Percentiles rank a stretch among this genome's conserved stretches.
These are phyloP conservation scores for Aleiodes alternator DNA, from an alignment of 2,888 invertebrate species.

Conservation along the genomic window DNA sequence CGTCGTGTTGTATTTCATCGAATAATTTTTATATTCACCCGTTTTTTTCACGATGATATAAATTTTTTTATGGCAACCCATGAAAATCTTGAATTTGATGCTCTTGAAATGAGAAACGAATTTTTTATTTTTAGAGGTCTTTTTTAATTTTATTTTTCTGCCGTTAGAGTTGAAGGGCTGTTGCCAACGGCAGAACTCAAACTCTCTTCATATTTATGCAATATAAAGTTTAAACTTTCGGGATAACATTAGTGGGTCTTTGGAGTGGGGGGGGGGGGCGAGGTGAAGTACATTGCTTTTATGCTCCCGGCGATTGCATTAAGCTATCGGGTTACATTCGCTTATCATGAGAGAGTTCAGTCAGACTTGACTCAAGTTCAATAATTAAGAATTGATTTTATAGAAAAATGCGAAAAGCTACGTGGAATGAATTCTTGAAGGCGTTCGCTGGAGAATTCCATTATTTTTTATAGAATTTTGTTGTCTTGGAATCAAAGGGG, in stretches of 20 bases:
- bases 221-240: slow-evolving; percentile 15
- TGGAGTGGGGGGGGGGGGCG: background rate
- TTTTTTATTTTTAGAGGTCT: background rate
- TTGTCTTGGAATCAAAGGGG: too few species aligned
- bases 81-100: too few species aligned
- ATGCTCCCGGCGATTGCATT: slow-evolving; percentile 32
- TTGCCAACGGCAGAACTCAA: background rate
- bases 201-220: slow-evolving; percentile 26
- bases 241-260: background rate
- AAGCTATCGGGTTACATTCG: slow-evolving; percentile 24
- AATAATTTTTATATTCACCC: slow-evolving; percentile 1
- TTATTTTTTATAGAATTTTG: too few species aligned
- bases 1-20: slow-evolving; percentile 12
- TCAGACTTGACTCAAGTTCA: slow-evolving; percentile 19
- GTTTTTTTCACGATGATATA: too few species aligned
- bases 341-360: slow-evolving; percentile 8
- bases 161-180: background rate
- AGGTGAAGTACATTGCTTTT: slow-evolving; percentile 9
- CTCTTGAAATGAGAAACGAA: too few species aligned
- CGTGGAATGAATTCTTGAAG: background rate
- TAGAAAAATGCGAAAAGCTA: too few species aligned
- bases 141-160: slow-evolving; percentile 4
- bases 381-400: slow-evolving; percentile 20
- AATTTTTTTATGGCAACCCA: too few species aligned
- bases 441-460: background rate